Evolutionary conservation across 2,888 invertebrate species (phyloP).

Genomic region (Synergus japonicus): DNA sequence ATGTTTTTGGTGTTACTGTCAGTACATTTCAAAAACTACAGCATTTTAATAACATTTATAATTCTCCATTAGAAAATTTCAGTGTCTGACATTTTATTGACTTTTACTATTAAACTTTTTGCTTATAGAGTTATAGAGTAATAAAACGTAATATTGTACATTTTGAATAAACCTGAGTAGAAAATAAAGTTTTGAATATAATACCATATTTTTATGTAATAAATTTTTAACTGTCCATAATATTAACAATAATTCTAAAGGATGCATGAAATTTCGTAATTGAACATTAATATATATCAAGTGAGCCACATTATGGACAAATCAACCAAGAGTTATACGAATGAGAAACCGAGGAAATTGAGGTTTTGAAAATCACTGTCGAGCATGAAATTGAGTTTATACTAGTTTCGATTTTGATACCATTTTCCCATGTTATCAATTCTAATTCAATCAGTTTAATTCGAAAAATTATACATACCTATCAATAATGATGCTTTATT

Average conservation of each 20-base stretch:
- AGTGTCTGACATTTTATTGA: too few species aligned
- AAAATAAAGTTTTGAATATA: too few species aligned
- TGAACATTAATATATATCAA: constrained; percentile 6
- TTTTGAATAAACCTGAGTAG: too few species aligned
- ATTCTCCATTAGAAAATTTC: not conserved
- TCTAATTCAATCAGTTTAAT: not conserved
- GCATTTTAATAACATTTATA: not conserved
- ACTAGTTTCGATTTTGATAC: not conserved
- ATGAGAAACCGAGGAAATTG: not conserved
- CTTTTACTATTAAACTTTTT: too few species aligned
- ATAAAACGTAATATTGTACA: too few species aligned
- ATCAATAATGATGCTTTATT: not conserved
- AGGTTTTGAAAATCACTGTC: not conserved
- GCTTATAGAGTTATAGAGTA: too few species aligned
- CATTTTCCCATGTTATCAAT: not conserved
- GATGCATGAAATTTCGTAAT: constrained; percentile 9
- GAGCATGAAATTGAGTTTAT: not conserved
- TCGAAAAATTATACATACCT: not conserved
- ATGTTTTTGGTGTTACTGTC: not conserved
- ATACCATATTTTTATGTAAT: too few species aligned
- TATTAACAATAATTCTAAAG: not conserved
- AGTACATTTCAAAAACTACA: not conserved
- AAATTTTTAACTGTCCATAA: too few species aligned
- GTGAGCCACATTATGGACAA: constrained; percentile 1
- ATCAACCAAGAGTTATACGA: not conserved